phyloP scores from a whole-genome alignment of 2,113 vertebrate genomes.

The Chaetops frenatus region DNA sequence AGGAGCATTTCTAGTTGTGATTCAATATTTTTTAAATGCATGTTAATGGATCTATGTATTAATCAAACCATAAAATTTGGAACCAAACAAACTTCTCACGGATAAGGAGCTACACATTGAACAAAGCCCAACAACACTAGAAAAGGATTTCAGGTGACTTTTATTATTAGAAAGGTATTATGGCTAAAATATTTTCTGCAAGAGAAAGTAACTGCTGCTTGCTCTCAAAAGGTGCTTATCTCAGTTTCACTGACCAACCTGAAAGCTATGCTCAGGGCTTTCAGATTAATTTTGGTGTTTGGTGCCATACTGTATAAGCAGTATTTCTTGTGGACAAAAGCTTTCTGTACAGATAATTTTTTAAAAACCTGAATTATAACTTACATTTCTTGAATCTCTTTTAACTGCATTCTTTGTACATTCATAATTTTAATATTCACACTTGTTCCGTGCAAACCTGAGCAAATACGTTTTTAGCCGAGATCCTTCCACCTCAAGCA shows the following conservation, averaged over 20 bases:
- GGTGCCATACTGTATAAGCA: neutral
- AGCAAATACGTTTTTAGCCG: neutral
- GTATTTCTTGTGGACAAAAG: neutral
- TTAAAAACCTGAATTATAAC: neutral
- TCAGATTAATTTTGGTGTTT: neutral
- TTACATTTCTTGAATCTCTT: neutral
- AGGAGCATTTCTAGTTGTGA: neutral
- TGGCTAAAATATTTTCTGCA: neutral
- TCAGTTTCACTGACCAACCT: neutral
- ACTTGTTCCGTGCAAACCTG: neutral
- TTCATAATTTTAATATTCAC: conserved; percentile 5
- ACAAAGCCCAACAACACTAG: accelerated
- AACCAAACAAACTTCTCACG: neutral
- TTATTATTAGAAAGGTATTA: neutral
- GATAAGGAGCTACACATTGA: neutral
- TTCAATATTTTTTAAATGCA: neutral
- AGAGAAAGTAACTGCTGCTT: neutral
- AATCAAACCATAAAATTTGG: neutral
- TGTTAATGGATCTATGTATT: neutral
- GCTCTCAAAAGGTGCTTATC: neutral
- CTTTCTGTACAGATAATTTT: neutral
- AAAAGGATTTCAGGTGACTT: neutral
- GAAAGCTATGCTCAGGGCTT: neutral
- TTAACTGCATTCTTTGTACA: neutral
- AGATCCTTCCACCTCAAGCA: conserved; percentile 36